These are phyloP conservation scores for Grammomys dolichurus DNA, from an alignment of 2,113 vertebrate genomes.

Conservation along the genomic window DNA sequence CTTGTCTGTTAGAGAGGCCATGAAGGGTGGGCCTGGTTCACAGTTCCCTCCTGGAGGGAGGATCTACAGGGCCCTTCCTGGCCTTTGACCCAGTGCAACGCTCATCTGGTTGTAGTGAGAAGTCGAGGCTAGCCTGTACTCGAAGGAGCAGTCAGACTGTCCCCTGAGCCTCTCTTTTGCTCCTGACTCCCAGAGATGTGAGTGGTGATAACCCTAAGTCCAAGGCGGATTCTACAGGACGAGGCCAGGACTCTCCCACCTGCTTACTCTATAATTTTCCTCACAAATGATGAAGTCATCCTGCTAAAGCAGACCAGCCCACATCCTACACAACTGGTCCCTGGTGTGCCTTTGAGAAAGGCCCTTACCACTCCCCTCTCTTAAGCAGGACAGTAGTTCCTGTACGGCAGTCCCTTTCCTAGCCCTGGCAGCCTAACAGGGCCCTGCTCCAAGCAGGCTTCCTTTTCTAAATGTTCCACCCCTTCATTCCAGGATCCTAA, in stretches of 20 bases:
- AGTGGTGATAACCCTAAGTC: neutral
- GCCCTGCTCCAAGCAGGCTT: neutral
- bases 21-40: neutral
- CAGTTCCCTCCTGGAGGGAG: neutral
- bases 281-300: neutral
- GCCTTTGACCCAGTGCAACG: neutral
- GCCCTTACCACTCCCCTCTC: neutral
- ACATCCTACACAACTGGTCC: neutral
- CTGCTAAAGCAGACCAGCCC: neutral
- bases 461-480: neutral
- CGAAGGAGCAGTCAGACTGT: accelerated
- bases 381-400: neutral
- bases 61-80: neutral
- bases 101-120: neutral
- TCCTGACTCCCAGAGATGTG: neutral
- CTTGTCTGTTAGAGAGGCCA: neutral
- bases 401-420: neutral
- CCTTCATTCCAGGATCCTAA: neutral
- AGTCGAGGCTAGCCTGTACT: no score
- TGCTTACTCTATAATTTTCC: neutral
- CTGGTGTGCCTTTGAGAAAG: neutral
- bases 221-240: no score
- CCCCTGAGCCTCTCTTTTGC: no score
- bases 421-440: neutral
- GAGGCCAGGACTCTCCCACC: neutral